Conservation (phyloP, 1,140 invertebrate species). For the Heliconius eleuchia region DNA sequence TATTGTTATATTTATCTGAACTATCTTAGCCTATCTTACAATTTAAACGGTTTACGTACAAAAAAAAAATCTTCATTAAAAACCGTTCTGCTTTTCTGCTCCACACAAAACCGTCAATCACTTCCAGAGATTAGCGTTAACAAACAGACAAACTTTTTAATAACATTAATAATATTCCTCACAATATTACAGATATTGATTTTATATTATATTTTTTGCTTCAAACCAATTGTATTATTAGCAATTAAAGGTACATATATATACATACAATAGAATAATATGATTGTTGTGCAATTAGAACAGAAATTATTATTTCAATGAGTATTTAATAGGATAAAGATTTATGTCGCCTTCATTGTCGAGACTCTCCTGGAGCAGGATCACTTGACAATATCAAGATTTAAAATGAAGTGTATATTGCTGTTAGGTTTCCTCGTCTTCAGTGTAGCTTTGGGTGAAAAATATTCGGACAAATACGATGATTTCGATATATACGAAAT, state of each 20-base stretch:
- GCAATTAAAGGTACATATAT: not conserved
- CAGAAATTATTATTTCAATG: not conserved
- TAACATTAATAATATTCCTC: not conserved
- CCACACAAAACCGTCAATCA: too few species aligned
- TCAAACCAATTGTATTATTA: not conserved
- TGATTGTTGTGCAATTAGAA: constrained; percentile 2
- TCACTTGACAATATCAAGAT: not conserved
- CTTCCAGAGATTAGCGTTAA: not conserved
- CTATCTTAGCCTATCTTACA: too few species aligned
- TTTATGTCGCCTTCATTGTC: not conserved
- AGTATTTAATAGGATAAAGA: not conserved
- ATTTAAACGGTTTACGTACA: too few species aligned
- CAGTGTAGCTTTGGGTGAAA: constrained; percentile 51
- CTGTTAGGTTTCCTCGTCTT: not conserved
- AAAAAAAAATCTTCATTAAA: not conserved
- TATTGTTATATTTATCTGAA: too few species aligned
- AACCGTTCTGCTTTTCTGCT: not conserved
- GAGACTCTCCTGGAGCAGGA: not conserved
- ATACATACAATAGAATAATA: constrained; percentile 2
- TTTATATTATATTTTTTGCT: too few species aligned
- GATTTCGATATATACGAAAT: not conserved
- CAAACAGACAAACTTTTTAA: not conserved
- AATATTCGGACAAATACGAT: not conserved
- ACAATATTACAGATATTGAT: not conserved
- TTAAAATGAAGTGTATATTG: not conserved